phyloP scores from a whole-genome alignment of 2,797 vertebrate species.

The Alca torda region DNA sequence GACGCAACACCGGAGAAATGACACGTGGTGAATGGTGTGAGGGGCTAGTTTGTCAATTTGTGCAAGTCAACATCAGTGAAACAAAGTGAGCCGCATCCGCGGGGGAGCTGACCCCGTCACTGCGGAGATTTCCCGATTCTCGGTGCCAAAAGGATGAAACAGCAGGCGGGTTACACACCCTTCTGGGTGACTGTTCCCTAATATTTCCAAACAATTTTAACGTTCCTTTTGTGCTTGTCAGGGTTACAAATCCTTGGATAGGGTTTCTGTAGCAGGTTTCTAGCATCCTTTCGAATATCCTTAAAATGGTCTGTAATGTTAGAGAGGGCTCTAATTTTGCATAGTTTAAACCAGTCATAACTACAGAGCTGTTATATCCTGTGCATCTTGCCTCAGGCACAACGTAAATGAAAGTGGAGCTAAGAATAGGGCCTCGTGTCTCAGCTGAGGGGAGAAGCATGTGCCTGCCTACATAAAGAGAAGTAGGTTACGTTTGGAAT shows the following conservation, averaged over 20 bases:
- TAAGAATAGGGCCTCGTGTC: conserved; percentile 60
- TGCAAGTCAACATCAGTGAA: neutral
- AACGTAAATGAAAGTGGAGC: conserved; percentile 49
- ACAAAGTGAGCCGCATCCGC: neutral
- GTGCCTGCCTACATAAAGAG: conserved; percentile 67
- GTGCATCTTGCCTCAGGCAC: conserved; percentile 39
- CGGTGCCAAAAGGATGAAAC: neutral
- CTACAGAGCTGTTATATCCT: conserved; percentile 40
- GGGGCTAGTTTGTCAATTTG: neutral
- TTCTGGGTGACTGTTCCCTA: neutral
- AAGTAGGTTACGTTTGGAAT: conserved; percentile 62
- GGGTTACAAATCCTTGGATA: neutral
- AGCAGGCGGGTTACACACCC: neutral
- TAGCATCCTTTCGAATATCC: neutral
- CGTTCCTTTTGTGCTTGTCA: neutral
- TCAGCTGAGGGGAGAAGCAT: conserved; percentile 44
- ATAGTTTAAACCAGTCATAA: neutral
- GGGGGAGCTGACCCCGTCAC: neutral
- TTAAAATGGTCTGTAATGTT: conserved; percentile 4
- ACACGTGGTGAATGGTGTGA: neutral
- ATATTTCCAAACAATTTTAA: conserved; percentile 3
- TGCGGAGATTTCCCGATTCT: neutral
- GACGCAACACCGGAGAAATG: neutral
- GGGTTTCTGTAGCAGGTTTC: neutral
- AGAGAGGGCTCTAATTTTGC: conserved; percentile 24